Evolutionary conservation across 2,797 vertebrate species (phyloP).

Genomic region (Pipistrellus kuhlii): DNA sequence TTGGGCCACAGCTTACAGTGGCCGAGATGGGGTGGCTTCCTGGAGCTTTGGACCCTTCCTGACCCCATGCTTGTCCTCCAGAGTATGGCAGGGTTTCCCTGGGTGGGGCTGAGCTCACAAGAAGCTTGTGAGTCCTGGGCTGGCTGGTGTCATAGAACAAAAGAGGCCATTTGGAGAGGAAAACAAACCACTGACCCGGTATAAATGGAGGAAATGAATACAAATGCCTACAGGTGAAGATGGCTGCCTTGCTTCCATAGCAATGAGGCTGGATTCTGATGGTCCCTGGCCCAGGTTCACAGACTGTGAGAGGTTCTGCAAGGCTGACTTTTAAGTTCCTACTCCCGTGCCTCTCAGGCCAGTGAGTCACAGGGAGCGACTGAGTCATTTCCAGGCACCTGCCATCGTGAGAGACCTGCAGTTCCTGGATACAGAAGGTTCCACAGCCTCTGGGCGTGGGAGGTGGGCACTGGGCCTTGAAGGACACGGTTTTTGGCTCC

Average conservation of each 20-base stretch:
- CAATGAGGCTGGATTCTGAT: background rate
- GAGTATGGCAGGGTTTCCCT: background rate
- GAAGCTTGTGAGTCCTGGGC: background rate
- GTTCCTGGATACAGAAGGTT: slow-evolving; percentile 61
- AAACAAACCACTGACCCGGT: background rate
- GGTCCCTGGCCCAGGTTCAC: slow-evolving; percentile 34
- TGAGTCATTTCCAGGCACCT: slow-evolving; percentile 78
- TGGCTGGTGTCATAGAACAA: background rate
- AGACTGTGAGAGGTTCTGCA: slow-evolving; percentile 38
- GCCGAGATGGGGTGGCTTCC: rapidly evolving
- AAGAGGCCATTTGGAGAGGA: too few relatives aligned
- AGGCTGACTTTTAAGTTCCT: background rate
- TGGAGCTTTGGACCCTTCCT: background rate
- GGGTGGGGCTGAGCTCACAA: rapidly evolving
- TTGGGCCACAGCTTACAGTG: background rate
- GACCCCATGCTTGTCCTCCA: background rate
- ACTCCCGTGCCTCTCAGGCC: background rate
- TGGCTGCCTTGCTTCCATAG: background rate
- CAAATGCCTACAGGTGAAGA: slow-evolving; percentile 7
- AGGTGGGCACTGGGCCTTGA: background rate
- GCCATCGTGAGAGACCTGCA: slow-evolving; percentile 44
- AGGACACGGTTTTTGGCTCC: slow-evolving; percentile 66
- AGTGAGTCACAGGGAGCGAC: slow-evolving; percentile 50
- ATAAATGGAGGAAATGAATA: background rate
- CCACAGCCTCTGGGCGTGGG: background rate